Conservation (phyloP, 2,888 invertebrate species). For the Plemyria rubiginata region DNA sequence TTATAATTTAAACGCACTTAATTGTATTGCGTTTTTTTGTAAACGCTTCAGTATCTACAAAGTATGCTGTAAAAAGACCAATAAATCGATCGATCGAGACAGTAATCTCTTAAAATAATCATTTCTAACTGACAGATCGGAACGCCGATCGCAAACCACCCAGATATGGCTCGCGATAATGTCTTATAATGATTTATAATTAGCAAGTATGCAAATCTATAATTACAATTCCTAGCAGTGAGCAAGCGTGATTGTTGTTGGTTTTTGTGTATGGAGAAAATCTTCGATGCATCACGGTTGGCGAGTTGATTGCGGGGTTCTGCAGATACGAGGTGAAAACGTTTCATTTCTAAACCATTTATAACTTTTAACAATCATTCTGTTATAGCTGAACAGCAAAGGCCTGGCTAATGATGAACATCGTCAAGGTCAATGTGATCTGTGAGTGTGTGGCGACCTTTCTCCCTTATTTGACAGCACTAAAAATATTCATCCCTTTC, state of each 20-base stretch:
- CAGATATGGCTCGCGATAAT: conserved; percentile 33
- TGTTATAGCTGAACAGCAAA: too few species aligned
- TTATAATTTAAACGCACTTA: too few species aligned
- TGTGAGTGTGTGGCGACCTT: too few species aligned
- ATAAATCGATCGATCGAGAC: conserved; percentile 8
- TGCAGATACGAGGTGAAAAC: not conserved
- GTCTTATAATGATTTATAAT: conserved; percentile 46
- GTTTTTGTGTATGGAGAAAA: conserved; percentile 60
- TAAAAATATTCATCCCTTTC: too few species aligned
- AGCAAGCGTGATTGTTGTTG: conserved; percentile 44
- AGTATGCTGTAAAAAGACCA: not conserved
- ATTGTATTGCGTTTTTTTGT: too few species aligned
- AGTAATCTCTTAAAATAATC: conserved; percentile 14
- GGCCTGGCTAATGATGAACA: too few species aligned
- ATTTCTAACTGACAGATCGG: conserved; percentile 24
- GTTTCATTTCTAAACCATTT: not conserved
- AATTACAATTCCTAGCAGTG: conserved; percentile 58
- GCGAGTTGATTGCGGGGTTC: conserved; percentile 41
- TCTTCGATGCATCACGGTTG: conserved; percentile 50
- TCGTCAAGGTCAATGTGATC: too few species aligned
- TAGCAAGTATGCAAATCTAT: conserved; percentile 55
- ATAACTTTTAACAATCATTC: too few species aligned
- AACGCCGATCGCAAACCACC: conserved; percentile 19
- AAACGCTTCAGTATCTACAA: too few species aligned
- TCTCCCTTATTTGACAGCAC: too few species aligned